Base-by-base conservation (phyloP, 1,140 invertebrate genomes). In the Lasioglossum albipes region DNA sequence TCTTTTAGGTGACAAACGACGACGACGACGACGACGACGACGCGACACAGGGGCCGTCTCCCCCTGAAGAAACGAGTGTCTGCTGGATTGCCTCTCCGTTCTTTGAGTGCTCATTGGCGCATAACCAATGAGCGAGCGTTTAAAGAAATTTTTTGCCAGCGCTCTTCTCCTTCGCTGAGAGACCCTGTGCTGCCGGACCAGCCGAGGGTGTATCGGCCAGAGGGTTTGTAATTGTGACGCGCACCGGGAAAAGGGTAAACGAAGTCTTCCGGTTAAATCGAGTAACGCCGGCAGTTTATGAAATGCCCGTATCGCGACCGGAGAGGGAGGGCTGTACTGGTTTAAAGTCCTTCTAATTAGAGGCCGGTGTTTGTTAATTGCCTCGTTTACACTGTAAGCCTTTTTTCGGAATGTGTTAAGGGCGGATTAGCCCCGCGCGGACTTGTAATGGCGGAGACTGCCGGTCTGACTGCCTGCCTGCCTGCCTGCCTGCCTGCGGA, bases 51-150 rank as follows among this genome's bases (percentile, higher is more conserved):
- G 36, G 36, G 5, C 52, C 6, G 20, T 6, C 16, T 16, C 20
- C 52, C 13, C 13, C 20, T 7, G 67, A 27, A 71, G 67, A 31
- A 62, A 62, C 67, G 75, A 62, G 75, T 49, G 45, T 77, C 75
- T 77, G 67, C 54, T 62, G 67, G 59, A 71, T 77, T 77, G 75
- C 67, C 67, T 62, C 54, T 77, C 45, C 75, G 75, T 70, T 77
- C 75, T 77, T 77, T 77, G 75, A 71, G 57, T 52, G 75, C 67
- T 77, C 75, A 77, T 70, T 62, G 67, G 75, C 75, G 75, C 67
- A 71, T 77, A 71, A 77, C 75, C 75, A 77, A 77, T 71, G 75
- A 77, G 42, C 75, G 67, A 18, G 57, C 67, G 67, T 77, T 77
- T 77, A 77, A 77, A 77, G 67, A 71, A 62, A 77, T 71, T 77